Evolutionary conservation across 2,113 vertebrate species (phyloP), one percentile per base, ranked within the genome.

Genomic region (Pteronura brasiliensis): DNA sequence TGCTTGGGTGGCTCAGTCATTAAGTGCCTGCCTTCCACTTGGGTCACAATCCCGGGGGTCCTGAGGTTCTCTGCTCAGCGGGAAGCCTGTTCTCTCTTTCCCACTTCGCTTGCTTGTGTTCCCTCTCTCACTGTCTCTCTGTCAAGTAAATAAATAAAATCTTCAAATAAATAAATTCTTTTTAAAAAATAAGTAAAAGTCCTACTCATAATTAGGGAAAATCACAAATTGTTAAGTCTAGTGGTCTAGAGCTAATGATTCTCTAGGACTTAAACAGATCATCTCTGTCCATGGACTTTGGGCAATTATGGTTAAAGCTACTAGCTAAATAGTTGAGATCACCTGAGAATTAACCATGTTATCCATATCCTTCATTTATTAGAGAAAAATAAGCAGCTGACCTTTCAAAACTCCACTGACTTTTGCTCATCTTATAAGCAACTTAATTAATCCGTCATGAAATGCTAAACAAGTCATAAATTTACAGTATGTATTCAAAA

Each of bases 341-440:
- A 93, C 42, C 2, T 34, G 52, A 17, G 36, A 88, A 86, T 86
- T n/a, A 72, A 39, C 52, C 39, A 34, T 34, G 34, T 47, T 76
- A 87, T 55, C 72, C 27, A 55, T 21, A 55, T 61, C 57, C 49
- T 90, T 88, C 69, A 81, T 59, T 59, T 69, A 57, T 49, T 55
- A 59, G 18, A 93, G 44, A 96, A 93, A 92, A 96, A 95, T 36
- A 52, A 88, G 59, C 23, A 79, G 25, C 39, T 86, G 29, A 67
- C 17, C 52, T 97, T 95, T 88, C 23, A 88, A 96, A 96, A 92
- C 36, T 2, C 42, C 27, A 74, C 2, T 93, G 55, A 74, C 80
- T 90, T 95, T 47, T 76, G 82, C 4, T 90, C 39, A 93, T 80
- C 52, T 91, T 74, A 69, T 34, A 65, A 88, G 36, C 63, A 94